Evolutionary conservation across 35 echinoderm and acorn worm genomes (phyloP), one percentile per base, ranked within the genome.

Genomic region (Holothuria glaberrima): DNA sequence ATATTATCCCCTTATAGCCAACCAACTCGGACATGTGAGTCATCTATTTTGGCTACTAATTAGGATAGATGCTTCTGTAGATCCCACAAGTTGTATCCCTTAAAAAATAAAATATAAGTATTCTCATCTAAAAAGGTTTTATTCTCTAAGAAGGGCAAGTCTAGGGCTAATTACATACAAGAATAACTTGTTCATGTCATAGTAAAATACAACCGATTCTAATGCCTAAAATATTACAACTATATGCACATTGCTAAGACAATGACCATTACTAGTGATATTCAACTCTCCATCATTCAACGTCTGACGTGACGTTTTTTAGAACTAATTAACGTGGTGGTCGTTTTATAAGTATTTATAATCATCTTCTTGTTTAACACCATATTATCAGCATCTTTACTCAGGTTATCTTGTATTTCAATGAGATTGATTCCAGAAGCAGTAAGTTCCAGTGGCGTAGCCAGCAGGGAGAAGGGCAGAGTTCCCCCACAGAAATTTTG

Each of bases 331-430:
- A 66, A 21, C 63, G 21, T 66, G 21, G 28, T 29, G 21, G 12
- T 66, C 21, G 63, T 66, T 66, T 3, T 66, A 66, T 66, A 16
- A 19, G 63, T 66, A 29, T 71, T 32, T 27, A 71, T 71, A 71
- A 71, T 26, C 67, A 35, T 71, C 67, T 29, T 71, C 13, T 71
- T 71, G 26, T 71, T 71, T 30, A 6, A 29, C 68, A 71, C 67
- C 26, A 71, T 26, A 71, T 71, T 71, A 5, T 71, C 26, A 71
- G 67, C 67, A 71, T 2, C 67, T 71, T 71, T 26, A 71, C 67
- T 70, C 25, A 70, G 25, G 3, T 70, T 70, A 70, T 70, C 67
- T 70, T 70, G 21, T 0, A 70, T 70, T 70, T 70, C 26, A 7
- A 5, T 70, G 3, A 70, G 33, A 70, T 29, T 70, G 67, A 70